phyloP scores from a whole-genome alignment of 2,888 invertebrate species.

The Leptinotarsa juncta region DNA sequence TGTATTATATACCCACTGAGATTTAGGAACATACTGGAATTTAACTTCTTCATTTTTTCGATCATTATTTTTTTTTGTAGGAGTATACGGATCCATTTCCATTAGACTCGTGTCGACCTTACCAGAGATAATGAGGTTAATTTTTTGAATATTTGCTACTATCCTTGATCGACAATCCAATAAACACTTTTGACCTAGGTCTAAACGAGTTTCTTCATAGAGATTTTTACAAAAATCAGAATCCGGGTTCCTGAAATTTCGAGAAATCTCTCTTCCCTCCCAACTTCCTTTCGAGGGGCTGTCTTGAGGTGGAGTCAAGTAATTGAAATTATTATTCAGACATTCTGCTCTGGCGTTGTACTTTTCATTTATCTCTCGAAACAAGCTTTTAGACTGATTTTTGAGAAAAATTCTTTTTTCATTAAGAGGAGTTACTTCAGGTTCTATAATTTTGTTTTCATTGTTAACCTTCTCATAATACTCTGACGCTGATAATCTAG shows the following conservation, averaged over 20 bases:
- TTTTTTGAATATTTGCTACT: slow-evolving; percentile 36
- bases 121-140: slow-evolving; percentile 45
- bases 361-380: slow-evolving; percentile 47
- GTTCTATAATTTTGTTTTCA: background rate
- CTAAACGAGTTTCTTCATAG: slow-evolving; percentile 23
- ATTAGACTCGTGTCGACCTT: slow-evolving; percentile 28
- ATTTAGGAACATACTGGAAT: slow-evolving; percentile 35
- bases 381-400: slow-evolving; percentile 48
- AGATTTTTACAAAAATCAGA: slow-evolving; percentile 32
- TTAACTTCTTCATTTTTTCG: slow-evolving; percentile 20
- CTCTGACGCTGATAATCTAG: slow-evolving; percentile 14
- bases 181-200: slow-evolving; percentile 25
- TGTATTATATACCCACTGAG: slow-evolving; percentile 50
- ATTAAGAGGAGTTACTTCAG: slow-evolving; percentile 1
- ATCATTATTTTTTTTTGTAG: background rate
- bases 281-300: background rate
- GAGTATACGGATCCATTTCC: background rate
- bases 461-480: background rate
- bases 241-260: background rate
- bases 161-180: slow-evolving; percentile 34
- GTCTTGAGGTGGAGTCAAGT: slow-evolving; percentile 25
- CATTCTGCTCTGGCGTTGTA: slow-evolving; percentile 31
- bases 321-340: slow-evolving; percentile 22
- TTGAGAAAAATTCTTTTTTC: background rate
- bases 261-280: background rate